Base-by-base conservation (phyloP, 2,797 vertebrate genomes). In the Coccyzus lansbergi region DNA sequence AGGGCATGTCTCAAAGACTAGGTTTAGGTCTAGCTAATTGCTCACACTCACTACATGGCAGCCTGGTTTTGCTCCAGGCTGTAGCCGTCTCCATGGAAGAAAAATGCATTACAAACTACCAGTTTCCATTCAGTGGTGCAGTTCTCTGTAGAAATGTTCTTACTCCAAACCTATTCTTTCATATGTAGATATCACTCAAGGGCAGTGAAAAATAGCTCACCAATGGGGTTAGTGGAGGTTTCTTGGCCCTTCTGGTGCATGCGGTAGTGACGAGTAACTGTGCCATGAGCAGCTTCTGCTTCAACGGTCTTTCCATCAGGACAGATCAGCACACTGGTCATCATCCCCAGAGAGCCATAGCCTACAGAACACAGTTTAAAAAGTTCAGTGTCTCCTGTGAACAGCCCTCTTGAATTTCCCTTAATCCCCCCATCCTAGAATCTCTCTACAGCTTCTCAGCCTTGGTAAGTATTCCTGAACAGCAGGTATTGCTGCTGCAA, bases 301-400 rank as follows among this genome's bases (percentile, higher is more conserved):
- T 99, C 99, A 68, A 99, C 99, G 0, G 99, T 99, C 93, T 98
- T 98, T 38, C 99, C 99, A 4, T 99, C 99, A 8, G 99, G 99
- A 97, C 99, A 99, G 83, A 99, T 86, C 68, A 99, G 97, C 77
- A 99, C 99, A 1, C 99, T 99, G 92, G 99, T 99, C 99, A 99
- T 99, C 99, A 99, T 99, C 5, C 99, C 99, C 94, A 99, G 97
- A 34, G 99, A 99, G 20, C 99, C 99, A n/a, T 99, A 99, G 29
- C 99, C 99, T 99, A 84, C n/a, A 88, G 28, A 70, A 21, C 25
- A 93, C 53, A 67, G 38, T 59, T 60, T 33, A 14, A 64, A 22
- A 31, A 59, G 44, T 25, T 79, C 44, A 62, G 25, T 18, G 16
- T 86, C 59, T 91, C n/a, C n/a, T 81, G 15, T 33, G 36, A 31